Base-by-base conservation (phyloP, 2,113 vertebrate species). In the Lontra canadensis region DNA sequence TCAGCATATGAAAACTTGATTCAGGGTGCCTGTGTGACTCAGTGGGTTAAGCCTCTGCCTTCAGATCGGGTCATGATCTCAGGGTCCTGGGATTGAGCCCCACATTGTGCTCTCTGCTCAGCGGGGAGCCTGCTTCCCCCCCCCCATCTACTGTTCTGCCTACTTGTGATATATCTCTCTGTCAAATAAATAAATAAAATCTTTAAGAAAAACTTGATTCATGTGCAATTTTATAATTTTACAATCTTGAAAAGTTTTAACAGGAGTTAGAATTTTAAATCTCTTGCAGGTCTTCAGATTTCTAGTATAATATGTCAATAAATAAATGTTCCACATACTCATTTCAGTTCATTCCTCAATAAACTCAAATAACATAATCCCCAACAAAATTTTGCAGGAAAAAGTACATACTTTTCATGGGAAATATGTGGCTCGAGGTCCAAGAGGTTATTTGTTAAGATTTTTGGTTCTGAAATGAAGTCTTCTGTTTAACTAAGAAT, bases 381-480 rank as follows among this genome's bases (percentile, higher is more conserved):
- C 96, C 94, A 94, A 94, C 21, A 92, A 92, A 96, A 96, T 97
- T 97, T 63, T 96, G 95, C 96, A 97, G 97, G 96, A 96, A 67
- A 67, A 97, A 96, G 96, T 1, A 29, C 80, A 55, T 87, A 90
- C 95, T 98, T 96, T 98, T 90, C 88, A 92, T 97, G 97, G 97
- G 97, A 98, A 95, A 98, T 96, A 98, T 91, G 93, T 80, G 97
- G 97, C 95, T 98, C 96, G 97, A 95, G 97, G 96, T 97, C 93
- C 97, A 98, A 98, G 71, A 74, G 84, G 97, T 95, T 49, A n/a
- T 13, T 83, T 91, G 80, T 89, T 96, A 96, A 97, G 92, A 93
- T 98, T 84, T 97, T 98, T 98, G 94, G 93, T 96, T 98, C 97
- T 96, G 97, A 98, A 98, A 97, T 36, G 49, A 98, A 96, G 31